Conservation (phyloP, 2,113 vertebrate species). For the Seriola dumerili region DNA sequence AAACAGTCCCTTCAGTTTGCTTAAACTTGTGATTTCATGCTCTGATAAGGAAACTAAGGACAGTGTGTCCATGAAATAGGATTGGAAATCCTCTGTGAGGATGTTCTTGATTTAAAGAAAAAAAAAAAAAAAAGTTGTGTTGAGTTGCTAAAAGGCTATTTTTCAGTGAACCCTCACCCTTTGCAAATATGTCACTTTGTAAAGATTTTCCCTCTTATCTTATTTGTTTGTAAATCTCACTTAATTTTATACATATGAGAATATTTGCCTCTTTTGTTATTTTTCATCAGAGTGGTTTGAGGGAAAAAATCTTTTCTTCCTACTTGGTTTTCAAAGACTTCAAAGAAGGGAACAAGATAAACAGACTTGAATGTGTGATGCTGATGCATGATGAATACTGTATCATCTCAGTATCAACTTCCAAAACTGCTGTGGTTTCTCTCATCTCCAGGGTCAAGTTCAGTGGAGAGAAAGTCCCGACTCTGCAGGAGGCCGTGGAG, state of each 20-base stretch:
- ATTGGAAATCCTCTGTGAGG: neutral
- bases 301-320: neutral
- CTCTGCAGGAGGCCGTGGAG: slow-evolving; percentile 90
- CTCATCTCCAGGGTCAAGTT: slow-evolving; percentile 85
- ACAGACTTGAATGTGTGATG: neutral
- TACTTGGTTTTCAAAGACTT: neutral
- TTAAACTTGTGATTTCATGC: neutral
- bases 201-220: neutral
- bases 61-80: neutral
- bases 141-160: neutral
- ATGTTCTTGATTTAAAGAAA: neutral
- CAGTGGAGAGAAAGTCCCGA: slow-evolving; percentile 90
- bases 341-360: neutral
- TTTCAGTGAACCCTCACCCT: neutral
- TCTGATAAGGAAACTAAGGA: neutral
- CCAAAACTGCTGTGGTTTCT: neutral
- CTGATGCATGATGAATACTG: neutral
- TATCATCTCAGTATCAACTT: neutral
- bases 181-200: neutral
- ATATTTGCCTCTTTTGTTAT: neutral
- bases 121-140: too few relatives aligned
- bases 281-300: neutral
- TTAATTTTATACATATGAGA: neutral
- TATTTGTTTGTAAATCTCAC: neutral
- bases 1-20: neutral